Evolutionary conservation across 1,140 invertebrate genomes (phyloP).

Genomic region (Linepithema humile): DNA sequence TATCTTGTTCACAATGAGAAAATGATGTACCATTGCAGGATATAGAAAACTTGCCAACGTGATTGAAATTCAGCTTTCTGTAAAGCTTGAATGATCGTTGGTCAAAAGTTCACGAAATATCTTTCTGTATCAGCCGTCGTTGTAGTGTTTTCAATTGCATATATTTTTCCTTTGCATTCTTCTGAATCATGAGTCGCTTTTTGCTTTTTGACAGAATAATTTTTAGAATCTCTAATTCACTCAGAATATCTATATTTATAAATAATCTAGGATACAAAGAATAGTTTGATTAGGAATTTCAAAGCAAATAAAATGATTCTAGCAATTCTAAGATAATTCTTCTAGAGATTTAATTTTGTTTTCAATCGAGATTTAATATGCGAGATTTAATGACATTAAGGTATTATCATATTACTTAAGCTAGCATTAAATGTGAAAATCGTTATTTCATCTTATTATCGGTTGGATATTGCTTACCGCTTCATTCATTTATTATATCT

Average conservation of each 20-base stretch:
- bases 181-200: background rate
- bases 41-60: conserved; percentile 21
- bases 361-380: too few species aligned
- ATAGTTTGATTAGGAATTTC: too few species aligned
- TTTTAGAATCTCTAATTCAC: background rate
- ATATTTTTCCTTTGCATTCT: conserved; percentile 53
- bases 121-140: conserved; percentile 44
- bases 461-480: background rate
- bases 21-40: background rate
- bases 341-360: background rate
- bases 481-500: background rate
- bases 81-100: background rate
- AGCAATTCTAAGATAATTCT: background rate
- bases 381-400: background rate
- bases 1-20: background rate
- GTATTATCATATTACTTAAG: background rate
- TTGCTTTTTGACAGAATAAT: background rate
- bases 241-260: too few species aligned
- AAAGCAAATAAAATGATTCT: too few species aligned
- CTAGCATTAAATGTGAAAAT: background rate
- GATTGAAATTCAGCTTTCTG: conserved; percentile 48
- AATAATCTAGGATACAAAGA: too few species aligned
- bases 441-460: background rate
- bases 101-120: conserved; percentile 60
- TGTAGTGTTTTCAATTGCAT: background rate